phyloP scores from a whole-genome alignment of 2,888 invertebrate genomes.

The Orthosia cruda region DNA sequence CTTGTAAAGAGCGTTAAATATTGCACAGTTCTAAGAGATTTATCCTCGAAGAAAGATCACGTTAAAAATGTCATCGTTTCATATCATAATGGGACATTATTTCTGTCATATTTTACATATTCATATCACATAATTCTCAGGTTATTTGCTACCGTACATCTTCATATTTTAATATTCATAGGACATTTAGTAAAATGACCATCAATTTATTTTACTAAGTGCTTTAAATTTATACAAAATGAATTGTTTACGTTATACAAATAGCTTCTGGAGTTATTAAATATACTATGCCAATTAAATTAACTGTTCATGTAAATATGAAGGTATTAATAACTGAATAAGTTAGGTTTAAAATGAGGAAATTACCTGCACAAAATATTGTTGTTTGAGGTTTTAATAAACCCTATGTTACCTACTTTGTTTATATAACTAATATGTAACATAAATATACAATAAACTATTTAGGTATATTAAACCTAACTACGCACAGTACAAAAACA shows the following conservation, averaged over 20 bases:
- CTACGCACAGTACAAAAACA: not conserved
- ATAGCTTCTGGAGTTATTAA: constrained; percentile 45
- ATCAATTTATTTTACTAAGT: constrained; percentile 47
- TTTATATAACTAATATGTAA: not conserved
- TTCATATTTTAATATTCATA: constrained; percentile 44
- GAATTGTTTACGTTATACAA: constrained; percentile 32
- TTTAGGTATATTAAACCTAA: not conserved
- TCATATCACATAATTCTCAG: constrained; percentile 20
- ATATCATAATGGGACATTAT: constrained; percentile 15
- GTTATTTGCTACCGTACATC: constrained; percentile 34
- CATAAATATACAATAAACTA: not conserved
- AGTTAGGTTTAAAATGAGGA: not conserved
- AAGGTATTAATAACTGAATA: not conserved
- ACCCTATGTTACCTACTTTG: not conserved
- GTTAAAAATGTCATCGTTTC: not conserved
- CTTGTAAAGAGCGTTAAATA: not conserved
- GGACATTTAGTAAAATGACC: constrained; percentile 24
- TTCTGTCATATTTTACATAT: constrained; percentile 33
- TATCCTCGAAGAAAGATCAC: constrained; percentile 9
- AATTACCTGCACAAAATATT: not conserved
- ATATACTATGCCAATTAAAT: constrained; percentile 40
- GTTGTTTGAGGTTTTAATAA: not conserved
- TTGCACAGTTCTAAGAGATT: not conserved
- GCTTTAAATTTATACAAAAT: constrained; percentile 35
- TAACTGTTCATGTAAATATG: constrained; percentile 5